Percentiles rank a stretch among this genome's conserved stretches.
Conservation (phyloP, 2,888 invertebrate genomes). For the Xestia xanthographa region DNA sequence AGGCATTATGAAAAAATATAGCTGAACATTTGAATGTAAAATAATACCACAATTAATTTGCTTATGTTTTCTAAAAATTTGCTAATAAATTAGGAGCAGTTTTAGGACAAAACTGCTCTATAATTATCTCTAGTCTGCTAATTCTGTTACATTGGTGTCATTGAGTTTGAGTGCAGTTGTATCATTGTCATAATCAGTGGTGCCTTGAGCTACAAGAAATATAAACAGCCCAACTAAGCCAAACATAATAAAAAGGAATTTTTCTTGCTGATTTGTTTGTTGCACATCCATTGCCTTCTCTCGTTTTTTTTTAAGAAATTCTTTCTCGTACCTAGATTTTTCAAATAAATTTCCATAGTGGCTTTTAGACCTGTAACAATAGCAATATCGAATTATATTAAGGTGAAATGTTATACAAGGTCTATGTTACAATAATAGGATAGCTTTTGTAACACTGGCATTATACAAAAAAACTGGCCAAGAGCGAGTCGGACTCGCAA, state of each 20-base stretch:
- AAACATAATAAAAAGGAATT: slow-evolving; percentile 73
- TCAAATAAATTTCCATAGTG: slow-evolving; percentile 88
- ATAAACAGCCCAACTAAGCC: slow-evolving; percentile 73
- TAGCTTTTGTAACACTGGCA: neutral
- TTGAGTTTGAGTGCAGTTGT: slow-evolving; percentile 19
- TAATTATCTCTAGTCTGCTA: slow-evolving; percentile 14
- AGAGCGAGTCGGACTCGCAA: no score
- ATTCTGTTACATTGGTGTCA: neutral
- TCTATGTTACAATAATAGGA: neutral
- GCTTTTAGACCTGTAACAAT: slow-evolving; percentile 84
- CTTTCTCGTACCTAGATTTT: slow-evolving; percentile 76
- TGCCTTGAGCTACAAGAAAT: slow-evolving; percentile 74
- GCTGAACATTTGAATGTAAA: slow-evolving; percentile 21
- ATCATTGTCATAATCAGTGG: slow-evolving; percentile 78
- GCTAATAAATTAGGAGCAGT: slow-evolving; percentile 10
- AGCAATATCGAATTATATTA: neutral
- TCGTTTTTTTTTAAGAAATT: slow-evolving; percentile 69
- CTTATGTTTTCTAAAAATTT: slow-evolving; percentile 24
- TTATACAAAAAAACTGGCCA: no score
- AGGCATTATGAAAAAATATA: slow-evolving; percentile 52
- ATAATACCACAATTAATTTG: slow-evolving; percentile 21
- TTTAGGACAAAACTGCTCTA: slow-evolving; percentile 5
- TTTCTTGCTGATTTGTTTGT: slow-evolving; percentile 75
- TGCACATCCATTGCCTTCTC: slow-evolving; percentile 62
- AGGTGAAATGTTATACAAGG: neutral